phyloP scores from a whole-genome alignment of 2,113 vertebrate species.

The Perognathus longimembris region DNA sequence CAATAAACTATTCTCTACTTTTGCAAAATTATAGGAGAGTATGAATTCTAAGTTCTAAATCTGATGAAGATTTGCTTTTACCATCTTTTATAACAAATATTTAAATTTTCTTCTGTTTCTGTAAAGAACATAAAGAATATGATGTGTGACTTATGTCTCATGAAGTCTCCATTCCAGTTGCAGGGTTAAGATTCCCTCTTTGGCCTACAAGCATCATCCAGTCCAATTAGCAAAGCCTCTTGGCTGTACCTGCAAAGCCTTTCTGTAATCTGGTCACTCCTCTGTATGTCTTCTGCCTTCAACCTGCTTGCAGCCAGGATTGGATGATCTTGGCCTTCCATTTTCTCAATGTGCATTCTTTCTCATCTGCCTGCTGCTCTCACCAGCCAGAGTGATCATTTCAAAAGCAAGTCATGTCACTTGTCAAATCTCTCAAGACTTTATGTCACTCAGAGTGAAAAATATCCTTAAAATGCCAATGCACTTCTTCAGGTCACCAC shows the following conservation, averaged over 20 bases:
- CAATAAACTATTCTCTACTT: neutral
- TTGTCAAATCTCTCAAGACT: neutral
- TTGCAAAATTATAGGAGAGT: neutral
- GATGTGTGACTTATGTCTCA: neutral
- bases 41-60: neutral
- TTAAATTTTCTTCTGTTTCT: slow-evolving; percentile 2
- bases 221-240: neutral
- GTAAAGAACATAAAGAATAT: neutral
- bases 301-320: too few species aligned
- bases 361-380: neutral
- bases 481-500: neutral
- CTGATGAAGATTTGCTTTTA: neutral
- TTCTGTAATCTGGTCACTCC: neutral
- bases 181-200: neutral
- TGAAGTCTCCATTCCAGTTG: neutral
- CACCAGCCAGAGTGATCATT: neutral
- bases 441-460: neutral
- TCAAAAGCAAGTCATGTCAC: neutral
- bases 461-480: neutral
- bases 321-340: neutral
- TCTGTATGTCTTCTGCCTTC: neutral
- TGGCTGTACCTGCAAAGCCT: neutral
- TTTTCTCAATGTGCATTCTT: neutral
- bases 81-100: neutral
- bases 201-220: neutral